These are phyloP conservation scores for Syncerus caffer DNA, from an alignment of 2,797 vertebrate genomes.

Conservation along the genomic window DNA sequence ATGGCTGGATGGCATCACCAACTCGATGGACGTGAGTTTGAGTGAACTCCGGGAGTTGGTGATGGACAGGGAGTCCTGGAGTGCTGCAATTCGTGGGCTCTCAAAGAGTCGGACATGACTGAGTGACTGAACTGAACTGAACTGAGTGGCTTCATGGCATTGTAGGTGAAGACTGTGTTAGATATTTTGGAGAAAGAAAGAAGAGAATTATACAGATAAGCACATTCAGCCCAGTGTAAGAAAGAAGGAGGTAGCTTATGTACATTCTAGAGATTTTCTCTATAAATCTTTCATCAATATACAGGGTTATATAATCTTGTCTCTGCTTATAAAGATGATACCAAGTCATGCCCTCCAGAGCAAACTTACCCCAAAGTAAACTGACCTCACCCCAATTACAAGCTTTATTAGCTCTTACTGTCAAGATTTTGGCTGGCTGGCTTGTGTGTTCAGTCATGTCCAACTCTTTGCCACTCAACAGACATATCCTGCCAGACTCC, in stretches of 20 bases:
- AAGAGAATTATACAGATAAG: neutral
- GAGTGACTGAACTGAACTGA: too few relatives aligned
- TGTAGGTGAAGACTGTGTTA: neutral
- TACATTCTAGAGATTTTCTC: neutral
- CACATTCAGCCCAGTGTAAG: neutral
- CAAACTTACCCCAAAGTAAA: neutral
- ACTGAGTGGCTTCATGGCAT: neutral
- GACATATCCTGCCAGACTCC: neutral
- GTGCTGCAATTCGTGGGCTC: too few relatives aligned
- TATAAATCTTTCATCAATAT: neutral
- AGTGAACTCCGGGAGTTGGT: too few relatives aligned
- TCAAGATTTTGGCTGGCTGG: conserved; percentile 38
- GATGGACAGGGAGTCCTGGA: too few relatives aligned
- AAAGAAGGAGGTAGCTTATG: neutral
- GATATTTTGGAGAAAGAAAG: neutral
- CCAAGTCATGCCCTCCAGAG: neutral
- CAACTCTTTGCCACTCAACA: neutral
- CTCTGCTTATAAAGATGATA: neutral
- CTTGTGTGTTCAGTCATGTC: neutral
- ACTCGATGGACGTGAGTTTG: too few relatives aligned
- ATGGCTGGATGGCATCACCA: too few relatives aligned
- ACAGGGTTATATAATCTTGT: neutral
- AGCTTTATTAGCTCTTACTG: conserved; percentile 37
- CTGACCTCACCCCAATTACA: neutral
- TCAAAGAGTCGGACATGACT: too few relatives aligned